Percentiles rank a stretch among this genome's conserved stretches.
These are phyloP conservation scores for Eidolon helvum DNA, from an alignment of 2,113 vertebrate species.

Conservation along the genomic window DNA sequence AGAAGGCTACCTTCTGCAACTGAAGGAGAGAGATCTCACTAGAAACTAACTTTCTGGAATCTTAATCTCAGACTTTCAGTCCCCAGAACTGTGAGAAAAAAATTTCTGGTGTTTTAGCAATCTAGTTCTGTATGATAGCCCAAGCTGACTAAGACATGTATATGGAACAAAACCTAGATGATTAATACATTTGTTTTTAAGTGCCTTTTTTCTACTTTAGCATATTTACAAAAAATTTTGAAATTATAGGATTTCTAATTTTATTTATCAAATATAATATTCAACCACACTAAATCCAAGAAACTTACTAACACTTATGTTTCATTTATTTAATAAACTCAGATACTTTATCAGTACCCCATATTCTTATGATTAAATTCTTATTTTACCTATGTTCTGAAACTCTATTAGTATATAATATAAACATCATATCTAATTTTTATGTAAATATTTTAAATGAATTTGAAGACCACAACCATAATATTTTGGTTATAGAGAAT, in stretches of 20 bases:
- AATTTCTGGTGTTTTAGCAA: background rate
- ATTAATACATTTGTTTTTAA: background rate
- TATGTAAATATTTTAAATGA: background rate
- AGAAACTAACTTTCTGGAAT: background rate
- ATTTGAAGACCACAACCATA: background rate
- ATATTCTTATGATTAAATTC: background rate
- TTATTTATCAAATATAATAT: background rate
- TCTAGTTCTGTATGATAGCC: background rate
- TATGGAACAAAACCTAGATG: background rate
- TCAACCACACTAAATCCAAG: background rate
- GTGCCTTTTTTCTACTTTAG: background rate
- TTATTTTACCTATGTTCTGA: constrained; percentile 1
- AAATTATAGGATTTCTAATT: background rate
- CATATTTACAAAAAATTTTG: background rate
- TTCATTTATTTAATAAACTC: background rate
- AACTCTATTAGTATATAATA: background rate
- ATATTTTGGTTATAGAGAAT: background rate
- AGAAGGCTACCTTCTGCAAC: background rate
- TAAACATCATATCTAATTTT: background rate
- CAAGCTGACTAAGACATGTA: background rate
- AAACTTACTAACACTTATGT: background rate
- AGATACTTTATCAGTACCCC: background rate
- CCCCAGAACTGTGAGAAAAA: background rate
- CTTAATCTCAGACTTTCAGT: background rate
- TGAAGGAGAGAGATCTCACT: background rate